Base-by-base conservation (phyloP, 2,113 vertebrate species). In the Coryphaenoides rupestris region DNA sequence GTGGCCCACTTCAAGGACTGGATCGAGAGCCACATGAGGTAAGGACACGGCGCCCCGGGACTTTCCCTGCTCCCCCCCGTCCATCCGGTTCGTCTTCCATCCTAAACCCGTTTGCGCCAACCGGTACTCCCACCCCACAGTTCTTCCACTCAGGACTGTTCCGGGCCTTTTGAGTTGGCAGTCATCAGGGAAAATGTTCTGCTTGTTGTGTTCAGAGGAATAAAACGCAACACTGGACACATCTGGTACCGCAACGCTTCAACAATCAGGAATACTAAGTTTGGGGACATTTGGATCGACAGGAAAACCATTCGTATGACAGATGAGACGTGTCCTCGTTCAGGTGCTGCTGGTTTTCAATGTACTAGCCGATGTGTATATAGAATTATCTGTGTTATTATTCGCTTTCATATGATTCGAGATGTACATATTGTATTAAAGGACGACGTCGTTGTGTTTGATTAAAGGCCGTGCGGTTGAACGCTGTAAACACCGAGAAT, bases 1-100 rank as follows among this genome's bases (percentile, higher is more conserved):
- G 89, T 92, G 28, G 78, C 92, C 70, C 93, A 91, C 59, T 99
- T 98, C 77, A 95, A 93, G 90, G 92, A 95, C 91, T 99, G 96
- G 94, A 93, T 99, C 56, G 93, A 98, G 74, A 93, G 83, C 65
- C 93, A 94, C 69, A 93, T 98, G 93, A 99, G 98, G 83, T 99
- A 90, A 92, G 50, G 62, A 3, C 53, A 28, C n/a, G n/a, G n/a
- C n/a, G n/a, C n/a, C n/a, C n/a, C n/a, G n/a, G n/a, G n/a, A n/a
- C n/a, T 40, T 10, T 56, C 13, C 15, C 26, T 45, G 1, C 15
- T 69, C 49, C 9, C n/a, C 17, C 19, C n/a, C 52, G 19, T 3
- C 46, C 19, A 6, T 6, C 56, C 54, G n/a, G n/a, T n/a, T n/a
- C n/a, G n/a, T n/a, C n/a, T n/a, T 58, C 21, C 21, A 9, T 15